Conservation (phyloP, 2,888 invertebrate genomes). For the Aelia acuminata region DNA sequence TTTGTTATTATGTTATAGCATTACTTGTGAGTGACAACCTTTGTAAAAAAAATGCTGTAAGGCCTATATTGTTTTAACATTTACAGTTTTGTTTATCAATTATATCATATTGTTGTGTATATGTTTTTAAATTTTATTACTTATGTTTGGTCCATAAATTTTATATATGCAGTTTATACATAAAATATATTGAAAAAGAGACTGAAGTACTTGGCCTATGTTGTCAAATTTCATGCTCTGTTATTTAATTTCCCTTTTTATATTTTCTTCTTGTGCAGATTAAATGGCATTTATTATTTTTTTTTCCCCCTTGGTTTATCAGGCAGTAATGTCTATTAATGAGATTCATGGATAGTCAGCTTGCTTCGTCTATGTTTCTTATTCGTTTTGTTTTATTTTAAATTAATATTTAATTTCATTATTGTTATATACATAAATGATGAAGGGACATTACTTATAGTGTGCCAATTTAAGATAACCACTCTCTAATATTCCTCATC, state of each 20-base stretch:
- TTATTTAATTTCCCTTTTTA: neutral
- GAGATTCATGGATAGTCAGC: neutral
- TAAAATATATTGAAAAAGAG: constrained; percentile 2
- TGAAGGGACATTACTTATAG: neutral
- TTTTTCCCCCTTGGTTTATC: neutral
- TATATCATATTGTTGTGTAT: constrained; percentile 25
- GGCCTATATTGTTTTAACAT: constrained; percentile 36
- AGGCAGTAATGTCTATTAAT: neutral
- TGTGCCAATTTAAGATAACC: neutral
- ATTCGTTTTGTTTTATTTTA: neutral
- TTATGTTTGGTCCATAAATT: constrained; percentile 19
- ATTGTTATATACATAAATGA: neutral
- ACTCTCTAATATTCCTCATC: neutral
- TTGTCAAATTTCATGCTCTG: constrained; percentile 33
- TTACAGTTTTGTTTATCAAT: constrained; percentile 36
- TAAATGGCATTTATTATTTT: neutral
- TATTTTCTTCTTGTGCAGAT: neutral
- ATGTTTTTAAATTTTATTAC: constrained; percentile 20
- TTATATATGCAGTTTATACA: constrained; percentile 6
- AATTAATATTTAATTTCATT: neutral
- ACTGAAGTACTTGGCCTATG: constrained; percentile 42
- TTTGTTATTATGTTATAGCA: neutral
- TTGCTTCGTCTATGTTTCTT: no score
- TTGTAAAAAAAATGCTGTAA: constrained; percentile 15
- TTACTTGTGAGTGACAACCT: constrained; percentile 9